Percentiles rank a stretch among this genome's conserved stretches.
Conservation (phyloP, 1,140 invertebrate genomes). For the Pissodes strobi region DNA sequence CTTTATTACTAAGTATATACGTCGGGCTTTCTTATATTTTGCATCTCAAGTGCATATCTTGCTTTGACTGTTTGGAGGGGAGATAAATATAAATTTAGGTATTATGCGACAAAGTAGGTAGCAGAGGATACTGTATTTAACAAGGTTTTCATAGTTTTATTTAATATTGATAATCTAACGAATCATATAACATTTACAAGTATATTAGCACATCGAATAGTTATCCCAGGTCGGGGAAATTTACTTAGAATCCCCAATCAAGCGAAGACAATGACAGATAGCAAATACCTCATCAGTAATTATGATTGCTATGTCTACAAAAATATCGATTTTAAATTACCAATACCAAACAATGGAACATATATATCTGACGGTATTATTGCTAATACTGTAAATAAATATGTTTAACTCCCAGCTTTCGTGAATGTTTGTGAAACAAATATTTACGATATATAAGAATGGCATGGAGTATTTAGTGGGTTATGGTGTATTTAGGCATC, state of each 20-base stretch:
- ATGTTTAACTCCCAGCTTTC: slow-evolving; percentile 25
- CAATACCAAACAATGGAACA: slow-evolving; percentile 16
- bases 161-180: too few species aligned
- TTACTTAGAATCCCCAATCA: slow-evolving; percentile 2
- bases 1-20: too few species aligned
- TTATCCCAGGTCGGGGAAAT: slow-evolving; percentile 11
- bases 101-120: too few species aligned
- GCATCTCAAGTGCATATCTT: too few species aligned
- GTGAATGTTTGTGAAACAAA: slow-evolving; percentile 31
- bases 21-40: too few species aligned
- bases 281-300: slow-evolving; percentile 12
- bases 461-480: slow-evolving; percentile 19
- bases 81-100: too few species aligned
- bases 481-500: slow-evolving; percentile 11
- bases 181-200: too few species aligned
- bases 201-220: too few species aligned
- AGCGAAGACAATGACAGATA: slow-evolving; percentile 17
- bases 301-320: slow-evolving; percentile 29
- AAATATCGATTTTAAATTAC: slow-evolving; percentile 30
- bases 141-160: too few species aligned
- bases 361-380: slow-evolving; percentile 23
- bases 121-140: too few species aligned
- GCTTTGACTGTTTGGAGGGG: too few species aligned
- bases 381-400: slow-evolving; percentile 36
- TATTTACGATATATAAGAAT: slow-evolving; percentile 32